phyloP scores from a whole-genome alignment of 2,888 invertebrate species.

The Andrena hattorfiana region DNA sequence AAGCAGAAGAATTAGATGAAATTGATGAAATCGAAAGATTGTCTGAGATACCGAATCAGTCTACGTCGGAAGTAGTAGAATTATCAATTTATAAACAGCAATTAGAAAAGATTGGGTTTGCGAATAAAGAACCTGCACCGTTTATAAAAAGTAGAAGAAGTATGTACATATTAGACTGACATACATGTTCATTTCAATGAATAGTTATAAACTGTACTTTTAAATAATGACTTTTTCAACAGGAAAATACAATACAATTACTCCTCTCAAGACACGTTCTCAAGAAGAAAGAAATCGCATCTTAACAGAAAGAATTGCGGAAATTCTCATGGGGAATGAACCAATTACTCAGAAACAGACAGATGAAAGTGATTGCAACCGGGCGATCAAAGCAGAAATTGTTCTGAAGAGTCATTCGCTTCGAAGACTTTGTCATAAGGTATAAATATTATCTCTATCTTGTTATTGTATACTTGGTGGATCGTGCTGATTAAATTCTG shows the following conservation, averaged over 20 bases:
- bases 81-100: slow-evolving; percentile 47
- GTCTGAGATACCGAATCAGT: slow-evolving; percentile 10
- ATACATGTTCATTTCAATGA: slow-evolving; percentile 3
- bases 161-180: slow-evolving; percentile 34
- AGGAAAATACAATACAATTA: slow-evolving; percentile 75
- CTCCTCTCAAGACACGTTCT: slow-evolving; percentile 82
- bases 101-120: slow-evolving; percentile 81
- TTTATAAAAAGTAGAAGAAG: slow-evolving; percentile 49
- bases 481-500: slow-evolving; percentile 1
- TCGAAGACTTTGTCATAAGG: slow-evolving; percentile 71
- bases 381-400: slow-evolving; percentile 37
- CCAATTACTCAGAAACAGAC: slow-evolving; percentile 74
- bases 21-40: slow-evolving; percentile 68
- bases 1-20: slow-evolving; percentile 80
- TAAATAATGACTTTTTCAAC: slow-evolving; percentile 10
- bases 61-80: background rate
- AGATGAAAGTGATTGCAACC: background rate
- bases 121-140: slow-evolving; percentile 71
- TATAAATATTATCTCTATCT: slow-evolving; percentile 59
- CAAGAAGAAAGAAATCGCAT: slow-evolving; percentile 83
- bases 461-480: slow-evolving; percentile 2
- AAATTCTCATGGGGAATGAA: slow-evolving; percentile 83
- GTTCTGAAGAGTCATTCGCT: slow-evolving; percentile 73
- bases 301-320: slow-evolving; percentile 84
- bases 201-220: background rate